Evolutionary conservation across 2,888 invertebrate genomes (phyloP).

Genomic region (Hypomecis atomaria): DNA sequence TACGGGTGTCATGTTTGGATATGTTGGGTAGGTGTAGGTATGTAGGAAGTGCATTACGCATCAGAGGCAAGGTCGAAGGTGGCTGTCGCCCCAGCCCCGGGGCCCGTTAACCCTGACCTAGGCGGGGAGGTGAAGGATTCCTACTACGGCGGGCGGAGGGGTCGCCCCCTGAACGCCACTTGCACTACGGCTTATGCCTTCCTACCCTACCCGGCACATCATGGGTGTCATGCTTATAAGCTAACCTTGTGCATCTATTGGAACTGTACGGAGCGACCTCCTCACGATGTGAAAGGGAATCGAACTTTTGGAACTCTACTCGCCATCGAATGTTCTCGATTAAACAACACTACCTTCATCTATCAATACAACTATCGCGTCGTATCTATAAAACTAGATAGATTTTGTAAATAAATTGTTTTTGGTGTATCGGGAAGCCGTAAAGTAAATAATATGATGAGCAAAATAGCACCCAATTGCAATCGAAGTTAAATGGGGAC

Average conservation of each 20-base stretch:
- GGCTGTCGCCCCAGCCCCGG: constrained; percentile 76
- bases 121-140: constrained; percentile 81
- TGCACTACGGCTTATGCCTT: constrained; percentile 72
- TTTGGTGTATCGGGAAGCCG: not conserved
- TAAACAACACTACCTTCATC: not conserved
- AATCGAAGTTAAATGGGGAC: no score
- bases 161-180: constrained; percentile 63
- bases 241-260: constrained; percentile 39
- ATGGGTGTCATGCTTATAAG: constrained; percentile 49
- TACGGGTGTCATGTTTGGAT: not conserved
- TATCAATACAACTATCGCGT: not conserved
- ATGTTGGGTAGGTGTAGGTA: constrained; percentile 22
- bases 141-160: constrained; percentile 72
- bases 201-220: constrained; percentile 67
- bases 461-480: no score
- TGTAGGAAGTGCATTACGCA: constrained; percentile 64
- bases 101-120: constrained; percentile 84
- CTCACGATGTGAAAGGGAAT: constrained; percentile 14
- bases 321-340: not conserved
- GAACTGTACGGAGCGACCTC: constrained; percentile 4
- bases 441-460: not conserved
- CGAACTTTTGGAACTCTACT: not conserved
- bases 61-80: constrained; percentile 80
- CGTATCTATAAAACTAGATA: not conserved
- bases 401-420: not conserved